A percentile compares a stretch with the other conserved stretches of the same genome.
Conservation (phyloP, 2,113 vertebrate species). For the Pterocles orientalis region DNA sequence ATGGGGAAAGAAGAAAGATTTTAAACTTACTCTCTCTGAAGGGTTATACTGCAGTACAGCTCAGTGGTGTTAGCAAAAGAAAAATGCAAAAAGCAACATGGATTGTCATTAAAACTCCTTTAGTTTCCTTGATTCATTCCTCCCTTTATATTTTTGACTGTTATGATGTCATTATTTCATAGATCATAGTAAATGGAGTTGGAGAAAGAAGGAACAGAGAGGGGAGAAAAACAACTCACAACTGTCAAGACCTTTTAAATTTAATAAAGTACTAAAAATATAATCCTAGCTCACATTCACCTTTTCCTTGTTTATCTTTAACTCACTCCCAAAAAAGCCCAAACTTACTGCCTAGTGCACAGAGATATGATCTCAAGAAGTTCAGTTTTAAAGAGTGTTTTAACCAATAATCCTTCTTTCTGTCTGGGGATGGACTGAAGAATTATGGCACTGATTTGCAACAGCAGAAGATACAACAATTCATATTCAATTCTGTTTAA, state of each 20-base stretch:
- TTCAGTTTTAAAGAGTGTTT: neutral
- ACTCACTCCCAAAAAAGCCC: neutral
- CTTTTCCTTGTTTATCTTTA: neutral
- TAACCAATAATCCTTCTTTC: neutral
- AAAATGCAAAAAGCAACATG: neutral
- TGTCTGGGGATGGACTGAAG: neutral
- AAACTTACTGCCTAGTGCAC: neutral
- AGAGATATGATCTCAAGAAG: neutral
- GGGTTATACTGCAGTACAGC: neutral
- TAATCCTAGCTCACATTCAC: neutral
- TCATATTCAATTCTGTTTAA: neutral
- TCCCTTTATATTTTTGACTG: conserved; percentile 35
- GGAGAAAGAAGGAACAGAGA: neutral
- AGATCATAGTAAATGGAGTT: conserved; percentile 19
- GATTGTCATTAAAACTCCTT: conserved; percentile 7
- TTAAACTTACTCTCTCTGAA: neutral
- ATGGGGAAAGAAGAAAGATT: neutral
- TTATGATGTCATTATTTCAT: conserved; percentile 47
- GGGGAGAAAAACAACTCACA: neutral
- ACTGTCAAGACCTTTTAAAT: neutral
- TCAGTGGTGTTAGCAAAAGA: neutral
- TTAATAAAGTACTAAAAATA: neutral
- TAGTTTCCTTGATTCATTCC: conserved; percentile 21
- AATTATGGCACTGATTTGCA: neutral
- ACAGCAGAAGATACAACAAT: neutral